phyloP scores from a whole-genome alignment of 2,888 invertebrate genomes.

The Podotricha telesiphe region DNA sequence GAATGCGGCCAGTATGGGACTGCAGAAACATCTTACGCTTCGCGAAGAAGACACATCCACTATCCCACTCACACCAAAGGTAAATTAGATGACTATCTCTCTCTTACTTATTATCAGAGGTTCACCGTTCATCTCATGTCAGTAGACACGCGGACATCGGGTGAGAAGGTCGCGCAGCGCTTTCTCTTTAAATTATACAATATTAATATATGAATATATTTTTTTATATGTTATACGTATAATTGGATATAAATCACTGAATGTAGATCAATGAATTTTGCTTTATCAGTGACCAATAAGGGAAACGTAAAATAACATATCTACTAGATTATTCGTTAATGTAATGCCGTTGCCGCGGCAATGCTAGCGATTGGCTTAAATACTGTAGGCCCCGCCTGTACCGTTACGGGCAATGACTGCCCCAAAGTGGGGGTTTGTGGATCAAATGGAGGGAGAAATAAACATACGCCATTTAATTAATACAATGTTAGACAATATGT shows the following conservation, averaged over 20 bases:
- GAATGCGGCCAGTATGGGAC: conserved; percentile 82
- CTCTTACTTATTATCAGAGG: conserved; percentile 81
- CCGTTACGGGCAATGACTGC: conserved; percentile 80
- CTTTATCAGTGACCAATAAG: conserved; percentile 74
- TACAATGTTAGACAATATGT: conserved; percentile 45
- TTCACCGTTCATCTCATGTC: conserved; percentile 77
- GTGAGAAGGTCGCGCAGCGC: conserved; percentile 71
- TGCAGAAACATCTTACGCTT: conserved; percentile 82
- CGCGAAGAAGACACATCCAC: conserved; percentile 79
- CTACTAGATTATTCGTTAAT: conserved; percentile 81
- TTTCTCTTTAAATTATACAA: conserved; percentile 61
- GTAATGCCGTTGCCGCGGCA: conserved; percentile 66
- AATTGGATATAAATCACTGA: conserved; percentile 48
- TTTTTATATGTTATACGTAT: conserved; percentile 2
- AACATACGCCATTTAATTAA: conserved; percentile 78
- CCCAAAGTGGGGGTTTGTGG: conserved; percentile 77
- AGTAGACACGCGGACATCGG: conserved; percentile 76
- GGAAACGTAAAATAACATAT: conserved; percentile 78
- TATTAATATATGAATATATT: neutral
- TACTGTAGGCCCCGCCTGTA: conserved; percentile 76
- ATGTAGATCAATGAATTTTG: conserved; percentile 65
- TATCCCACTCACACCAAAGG: conserved; percentile 59
- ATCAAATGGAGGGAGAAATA: conserved; percentile 69
- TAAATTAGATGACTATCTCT: conserved; percentile 58
- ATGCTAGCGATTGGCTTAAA: conserved; percentile 78